Evolutionary conservation across 2,797 vertebrate genomes (phyloP).

Genomic region (Myoxocephalus aenaeus): DNA sequence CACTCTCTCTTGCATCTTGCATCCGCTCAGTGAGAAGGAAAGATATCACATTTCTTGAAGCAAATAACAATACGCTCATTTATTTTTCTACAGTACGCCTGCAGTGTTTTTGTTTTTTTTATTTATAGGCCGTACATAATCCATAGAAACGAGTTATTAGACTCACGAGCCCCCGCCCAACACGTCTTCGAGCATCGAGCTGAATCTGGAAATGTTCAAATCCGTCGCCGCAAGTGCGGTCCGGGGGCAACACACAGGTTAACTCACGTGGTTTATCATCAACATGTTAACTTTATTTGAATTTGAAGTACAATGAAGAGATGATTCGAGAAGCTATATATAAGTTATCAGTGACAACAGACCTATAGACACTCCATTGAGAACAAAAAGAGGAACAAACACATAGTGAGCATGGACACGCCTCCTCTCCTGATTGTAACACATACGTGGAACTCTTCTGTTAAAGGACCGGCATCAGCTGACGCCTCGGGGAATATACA

Average conservation of each 20-base stretch:
- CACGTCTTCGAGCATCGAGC: neutral
- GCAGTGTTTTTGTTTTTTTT: constrained; percentile 35
- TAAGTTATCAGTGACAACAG: constrained; percentile 85
- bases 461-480: constrained; percentile 77
- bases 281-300: constrained; percentile 85
- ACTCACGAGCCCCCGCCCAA: neutral
- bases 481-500: constrained; percentile 79
- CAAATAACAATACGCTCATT: constrained; percentile 73
- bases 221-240: neutral
- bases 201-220: constrained; percentile 11
- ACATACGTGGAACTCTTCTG: constrained; percentile 70
- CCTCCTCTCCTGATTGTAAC: constrained; percentile 72
- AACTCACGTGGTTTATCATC: constrained; percentile 75
- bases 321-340: constrained; percentile 83
- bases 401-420: constrained; percentile 74
- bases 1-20: constrained; percentile 6
- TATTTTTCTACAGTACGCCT: constrained; percentile 62
- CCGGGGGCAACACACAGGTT: constrained; percentile 34
- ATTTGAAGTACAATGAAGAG: constrained; percentile 85
- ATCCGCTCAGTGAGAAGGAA: constrained; percentile 40
- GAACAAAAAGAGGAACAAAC: constrained; percentile 81
- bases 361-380: constrained; percentile 81
- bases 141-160: constrained; percentile 53
- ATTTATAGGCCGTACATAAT: constrained; percentile 58
- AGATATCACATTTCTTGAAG: constrained; percentile 60